These are phyloP conservation scores for Tyrophagus putrescentiae DNA, from an alignment of 1,140 invertebrate species.

Conservation along the genomic window DNA sequence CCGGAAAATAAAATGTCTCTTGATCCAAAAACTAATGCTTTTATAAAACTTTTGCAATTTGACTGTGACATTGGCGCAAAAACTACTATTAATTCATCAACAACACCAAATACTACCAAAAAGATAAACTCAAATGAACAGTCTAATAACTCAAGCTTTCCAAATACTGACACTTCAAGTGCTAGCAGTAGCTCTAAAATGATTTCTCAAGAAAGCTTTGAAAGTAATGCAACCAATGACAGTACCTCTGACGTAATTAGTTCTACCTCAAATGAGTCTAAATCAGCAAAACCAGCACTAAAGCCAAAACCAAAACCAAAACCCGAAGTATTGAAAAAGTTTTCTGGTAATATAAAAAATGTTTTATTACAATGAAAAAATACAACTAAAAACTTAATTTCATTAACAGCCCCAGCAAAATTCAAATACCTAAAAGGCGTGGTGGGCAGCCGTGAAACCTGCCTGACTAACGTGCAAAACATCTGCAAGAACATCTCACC, in stretches of 20 bases:
- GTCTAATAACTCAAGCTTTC: not conserved
- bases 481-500: conserved; percentile 76
- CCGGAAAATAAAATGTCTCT: conserved; percentile 2
- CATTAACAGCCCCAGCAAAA: conserved; percentile 59
- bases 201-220: not conserved
- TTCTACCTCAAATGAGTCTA: not conserved
- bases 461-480: conserved; percentile 81
- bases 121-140: not conserved
- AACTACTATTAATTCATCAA: not conserved
- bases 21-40: not conserved
- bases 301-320: conserved; percentile 44
- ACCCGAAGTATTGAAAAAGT: not conserved
- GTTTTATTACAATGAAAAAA: not conserved
- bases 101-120: not conserved
- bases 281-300: conserved; percentile 49
- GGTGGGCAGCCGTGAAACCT: conserved; percentile 67
- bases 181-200: not conserved
- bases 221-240: not conserved
- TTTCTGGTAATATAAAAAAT: not conserved
- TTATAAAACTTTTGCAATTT: not conserved
- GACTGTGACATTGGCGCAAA: not conserved
- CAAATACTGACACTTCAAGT: not conserved
- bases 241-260: not conserved
- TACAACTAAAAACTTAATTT: not conserved
- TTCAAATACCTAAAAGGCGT: conserved; percentile 82